A percentile compares a stretch with the other conserved stretches of the same genome.
Evolutionary conservation across 2,113 vertebrate genomes (phyloP).

Genomic region (Phyllostomus hastatus): DNA sequence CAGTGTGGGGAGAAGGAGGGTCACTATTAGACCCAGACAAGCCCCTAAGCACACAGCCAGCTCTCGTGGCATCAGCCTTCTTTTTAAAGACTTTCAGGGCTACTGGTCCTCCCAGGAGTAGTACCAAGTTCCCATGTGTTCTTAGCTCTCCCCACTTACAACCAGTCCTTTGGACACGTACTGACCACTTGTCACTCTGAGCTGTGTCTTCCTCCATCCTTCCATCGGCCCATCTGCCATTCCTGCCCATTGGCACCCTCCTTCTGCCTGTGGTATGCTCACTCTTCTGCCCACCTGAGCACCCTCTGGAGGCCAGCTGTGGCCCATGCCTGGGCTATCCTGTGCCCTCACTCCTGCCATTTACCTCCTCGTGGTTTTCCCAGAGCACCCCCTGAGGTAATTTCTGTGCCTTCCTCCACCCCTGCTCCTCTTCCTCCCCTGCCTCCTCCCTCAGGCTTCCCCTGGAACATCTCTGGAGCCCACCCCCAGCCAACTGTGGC

Average conservation of each 20-base stretch:
- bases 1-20: not conserved
- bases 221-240: not conserved
- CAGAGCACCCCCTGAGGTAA: no score
- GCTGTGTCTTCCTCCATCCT: not conserved
- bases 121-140: fast-evolving
- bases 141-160: fast-evolving
- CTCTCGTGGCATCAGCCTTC: not conserved
- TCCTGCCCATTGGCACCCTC: no score
- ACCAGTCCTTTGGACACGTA: not conserved
- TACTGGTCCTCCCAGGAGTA: not conserved
- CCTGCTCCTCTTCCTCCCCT: fast-evolving
- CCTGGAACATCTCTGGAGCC: not conserved
- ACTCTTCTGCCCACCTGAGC: fast-evolving
- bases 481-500: not conserved
- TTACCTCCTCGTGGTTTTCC: not conserved
- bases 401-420: not conserved
- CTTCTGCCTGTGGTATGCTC: no score
- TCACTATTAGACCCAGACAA: fast-evolving
- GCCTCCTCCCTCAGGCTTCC: not conserved
- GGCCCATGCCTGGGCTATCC: not conserved
- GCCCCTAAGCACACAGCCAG: not conserved
- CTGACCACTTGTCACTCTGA: not conserved
- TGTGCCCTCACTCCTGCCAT: not conserved
- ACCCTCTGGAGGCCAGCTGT: fast-evolving
- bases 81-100: not conserved